Evolutionary conservation across 2,113 vertebrate genomes (phyloP).

Genomic region (Menidia beryllina): DNA sequence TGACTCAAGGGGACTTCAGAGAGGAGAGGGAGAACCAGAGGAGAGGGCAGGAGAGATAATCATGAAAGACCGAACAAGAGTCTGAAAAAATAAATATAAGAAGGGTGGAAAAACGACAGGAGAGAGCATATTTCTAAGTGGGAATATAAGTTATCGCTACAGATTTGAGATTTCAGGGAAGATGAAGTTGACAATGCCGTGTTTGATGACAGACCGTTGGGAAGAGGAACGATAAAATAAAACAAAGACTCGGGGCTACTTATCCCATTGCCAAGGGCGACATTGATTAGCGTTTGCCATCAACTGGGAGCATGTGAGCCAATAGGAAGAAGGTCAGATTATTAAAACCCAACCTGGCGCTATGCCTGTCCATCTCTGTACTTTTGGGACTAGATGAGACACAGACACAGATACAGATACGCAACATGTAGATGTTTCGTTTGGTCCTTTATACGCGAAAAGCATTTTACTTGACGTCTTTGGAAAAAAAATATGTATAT

Average conservation of each 20-base stretch:
- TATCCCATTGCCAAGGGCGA: conserved; percentile 65
- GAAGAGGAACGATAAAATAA: conserved; percentile 27
- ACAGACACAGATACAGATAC: background rate
- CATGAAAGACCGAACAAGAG: background rate
- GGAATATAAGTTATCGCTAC: conserved; percentile 10
- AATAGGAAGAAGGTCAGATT: conserved; percentile 68
- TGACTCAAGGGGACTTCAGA: conserved; percentile 21
- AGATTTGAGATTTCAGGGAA: conserved; percentile 29
- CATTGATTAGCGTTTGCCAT: conserved; percentile 72
- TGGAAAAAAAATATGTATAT: too few relatives aligned
- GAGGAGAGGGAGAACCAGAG: conserved; percentile 7
- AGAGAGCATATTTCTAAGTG: conserved; percentile 2
- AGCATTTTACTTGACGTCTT: too few relatives aligned
- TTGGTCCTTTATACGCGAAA: background rate
- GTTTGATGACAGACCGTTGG: conserved; percentile 37
- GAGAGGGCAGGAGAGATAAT: background rate
- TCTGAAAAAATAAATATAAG: conserved; percentile 9
- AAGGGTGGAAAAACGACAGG: background rate
- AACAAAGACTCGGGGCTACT: conserved; percentile 62
- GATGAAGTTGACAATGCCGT: conserved; percentile 39
- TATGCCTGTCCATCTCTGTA: conserved; percentile 19
- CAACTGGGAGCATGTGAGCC: conserved; percentile 51
- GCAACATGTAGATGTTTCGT: conserved; percentile 17
- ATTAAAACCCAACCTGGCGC: conserved; percentile 75
- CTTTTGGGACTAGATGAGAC: conserved; percentile 8